phyloP scores from a whole-genome alignment of 2,113 vertebrate genomes.

The Pollachius pollachius region DNA sequence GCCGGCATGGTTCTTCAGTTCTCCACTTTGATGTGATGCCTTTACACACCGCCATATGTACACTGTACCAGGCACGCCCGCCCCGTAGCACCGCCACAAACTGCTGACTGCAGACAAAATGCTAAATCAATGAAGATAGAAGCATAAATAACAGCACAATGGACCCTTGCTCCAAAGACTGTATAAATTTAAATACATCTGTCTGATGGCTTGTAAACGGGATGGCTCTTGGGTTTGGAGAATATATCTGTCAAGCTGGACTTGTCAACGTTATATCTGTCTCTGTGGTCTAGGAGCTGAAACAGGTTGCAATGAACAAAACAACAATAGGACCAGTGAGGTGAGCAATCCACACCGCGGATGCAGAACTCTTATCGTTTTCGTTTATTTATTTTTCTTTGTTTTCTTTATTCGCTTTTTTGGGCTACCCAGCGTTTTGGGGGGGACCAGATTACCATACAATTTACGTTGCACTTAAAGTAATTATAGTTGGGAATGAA shows the following conservation, averaged over 20 bases:
- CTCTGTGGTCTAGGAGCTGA: neutral
- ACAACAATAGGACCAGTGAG: neutral
- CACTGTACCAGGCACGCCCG: neutral
- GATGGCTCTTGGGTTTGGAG: constrained; percentile 17
- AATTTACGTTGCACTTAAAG: neutral
- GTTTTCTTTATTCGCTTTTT: neutral
- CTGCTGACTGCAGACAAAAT: constrained; percentile 43
- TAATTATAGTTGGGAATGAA: too few species aligned
- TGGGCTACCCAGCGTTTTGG: neutral
- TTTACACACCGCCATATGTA: too few species aligned
- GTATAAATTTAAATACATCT: constrained; percentile 40
- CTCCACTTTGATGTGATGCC: too few species aligned
- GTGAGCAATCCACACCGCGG: neutral
- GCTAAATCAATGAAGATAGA: constrained; percentile 44
- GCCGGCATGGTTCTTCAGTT: too few species aligned
- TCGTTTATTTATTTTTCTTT: neutral
- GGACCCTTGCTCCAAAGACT: constrained; percentile 25
- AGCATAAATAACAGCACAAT: constrained; percentile 38
- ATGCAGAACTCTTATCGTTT: neutral
- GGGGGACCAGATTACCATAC: neutral
- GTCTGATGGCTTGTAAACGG: constrained; percentile 39
- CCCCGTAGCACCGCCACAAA: constrained; percentile 12
- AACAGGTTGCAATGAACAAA: neutral
- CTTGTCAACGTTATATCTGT: constrained; percentile 18
- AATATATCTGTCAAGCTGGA: constrained; percentile 30